Evolutionary conservation across 2,888 invertebrate genomes (phyloP).

Genomic region (Lampropteryx suffumata): DNA sequence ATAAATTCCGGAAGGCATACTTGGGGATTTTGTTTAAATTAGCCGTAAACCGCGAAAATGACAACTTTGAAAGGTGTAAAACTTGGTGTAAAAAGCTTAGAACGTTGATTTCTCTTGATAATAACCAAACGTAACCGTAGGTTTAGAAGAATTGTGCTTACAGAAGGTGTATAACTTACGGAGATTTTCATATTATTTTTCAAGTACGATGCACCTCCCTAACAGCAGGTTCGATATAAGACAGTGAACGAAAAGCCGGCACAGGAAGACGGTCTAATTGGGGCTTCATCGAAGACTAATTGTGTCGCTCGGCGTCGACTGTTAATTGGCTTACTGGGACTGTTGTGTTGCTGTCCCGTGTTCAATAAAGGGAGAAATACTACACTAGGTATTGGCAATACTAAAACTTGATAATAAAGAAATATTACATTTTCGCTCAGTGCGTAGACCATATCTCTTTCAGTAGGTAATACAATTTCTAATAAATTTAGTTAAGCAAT

Average conservation of each 20-base stretch:
- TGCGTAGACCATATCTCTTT: too few species aligned
- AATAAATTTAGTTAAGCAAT: too few species aligned
- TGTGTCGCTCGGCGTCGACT: conserved; percentile 26
- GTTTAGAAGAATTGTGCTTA: too few species aligned
- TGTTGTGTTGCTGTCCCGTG: conserved; percentile 6
- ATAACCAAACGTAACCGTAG: too few species aligned
- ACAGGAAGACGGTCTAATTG: conserved; percentile 30
- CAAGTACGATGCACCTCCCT: too few species aligned
- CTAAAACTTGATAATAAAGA: too few species aligned
- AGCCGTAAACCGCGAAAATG: conserved; percentile 28
- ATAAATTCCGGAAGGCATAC: conserved; percentile 27
- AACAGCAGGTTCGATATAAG: conserved; percentile 20
- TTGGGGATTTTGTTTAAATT: conserved; percentile 29
- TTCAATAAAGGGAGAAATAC: conserved; percentile 2
- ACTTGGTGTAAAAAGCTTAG: conserved; percentile 2
- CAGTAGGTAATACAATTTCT: too few species aligned
- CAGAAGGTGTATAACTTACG: too few species aligned
- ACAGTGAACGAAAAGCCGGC: conserved; percentile 16
- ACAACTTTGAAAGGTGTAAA: conserved; percentile 19
- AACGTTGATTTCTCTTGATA: not conserved
- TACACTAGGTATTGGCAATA: conserved; percentile 3
- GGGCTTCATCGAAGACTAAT: conserved; percentile 31
- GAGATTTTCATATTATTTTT: too few species aligned
- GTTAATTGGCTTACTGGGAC: conserved; percentile 23
- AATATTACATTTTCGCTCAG: too few species aligned